Base-by-base conservation (phyloP, 2,888 invertebrate genomes). In the Fragum sueziense region DNA sequence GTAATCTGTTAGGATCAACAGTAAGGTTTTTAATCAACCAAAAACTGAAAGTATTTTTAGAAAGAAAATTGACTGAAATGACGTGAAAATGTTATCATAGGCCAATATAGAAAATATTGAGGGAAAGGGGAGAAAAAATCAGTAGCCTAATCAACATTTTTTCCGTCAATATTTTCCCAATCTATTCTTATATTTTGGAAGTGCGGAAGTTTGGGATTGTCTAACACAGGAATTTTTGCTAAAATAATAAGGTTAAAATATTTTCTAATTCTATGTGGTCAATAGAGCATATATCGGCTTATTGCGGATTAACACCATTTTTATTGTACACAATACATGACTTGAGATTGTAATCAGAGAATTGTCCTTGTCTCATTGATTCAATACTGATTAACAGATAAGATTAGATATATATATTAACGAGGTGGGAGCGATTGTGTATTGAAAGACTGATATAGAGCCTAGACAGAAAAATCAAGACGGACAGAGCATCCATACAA, bases 141-240 rank as follows among this genome's bases (percentile, higher is more conserved):
- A 22, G 11, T 4, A n/a, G n/a, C n/a, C 11, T 11, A 17, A 57
- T 25, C 25, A 14, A 14, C 25, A 22, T 25, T 22, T 57, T 57
- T 57, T 25, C 57, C 57, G 11, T 22, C 57, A 57, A 9, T 57
- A 22, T 57, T 57, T 57, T 57, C 57, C n/a, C n/a, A n/a, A n/a
- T n/a, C n/a, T n/a, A n/a, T n/a, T n/a, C n/a, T n/a, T n/a, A n/a
- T n/a, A n/a, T n/a, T n/a, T n/a, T n/a, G n/a, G n/a, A n/a, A n/a
- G n/a, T n/a, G n/a, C n/a, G n/a, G n/a, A n/a, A n/a, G n/a, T n/a
- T n/a, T n/a, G n/a, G n/a, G n/a, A n/a, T n/a, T n/a, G n/a, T n/a
- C n/a, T n/a, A n/a, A n/a, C n/a, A n/a, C n/a, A n/a, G n/a, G n/a
- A n/a, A n/a, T n/a, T n/a, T n/a, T n/a, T n/a, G n/a, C n/a, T n/a